Percentiles rank a stretch among this genome's conserved stretches.
Evolutionary conservation across 2,888 invertebrate genomes (phyloP).

Genomic region (Penaeus monodon): DNA sequence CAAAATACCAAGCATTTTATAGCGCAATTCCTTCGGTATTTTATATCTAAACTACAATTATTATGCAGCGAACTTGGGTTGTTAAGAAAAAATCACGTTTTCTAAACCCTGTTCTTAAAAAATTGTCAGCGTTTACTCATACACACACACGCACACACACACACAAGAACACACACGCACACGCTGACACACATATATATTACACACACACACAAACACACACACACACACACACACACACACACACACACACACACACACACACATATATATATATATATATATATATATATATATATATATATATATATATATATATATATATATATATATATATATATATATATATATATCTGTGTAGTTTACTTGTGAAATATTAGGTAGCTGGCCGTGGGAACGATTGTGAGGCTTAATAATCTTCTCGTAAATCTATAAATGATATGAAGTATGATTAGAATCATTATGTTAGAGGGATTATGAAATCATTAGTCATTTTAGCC

Average conservation of each 20-base stretch:
- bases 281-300: slow-evolving; percentile 1
- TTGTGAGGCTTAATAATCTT: no score
- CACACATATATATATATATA: not conserved
- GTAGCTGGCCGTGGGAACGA: not conserved
- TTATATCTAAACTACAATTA: no score
- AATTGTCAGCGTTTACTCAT: not conserved
- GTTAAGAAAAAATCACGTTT: not conserved
- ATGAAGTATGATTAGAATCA: no score
- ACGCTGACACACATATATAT: not conserved
- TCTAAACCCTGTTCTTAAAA: not conserved
- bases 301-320: slow-evolving; percentile 16
- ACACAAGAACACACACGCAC: not conserved
- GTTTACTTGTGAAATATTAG: not conserved
- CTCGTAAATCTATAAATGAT: no score
- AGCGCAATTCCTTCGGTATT: no score
- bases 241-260: not conserved
- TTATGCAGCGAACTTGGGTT: no score
- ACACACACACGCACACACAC: not conserved
- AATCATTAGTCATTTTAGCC: no score
- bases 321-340: slow-evolving; percentile 10
- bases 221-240: not conserved
- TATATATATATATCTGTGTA: not conserved
- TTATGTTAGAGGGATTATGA: no score
- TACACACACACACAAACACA: not conserved
- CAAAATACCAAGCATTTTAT: not conserved